Conservation (phyloP, 2,888 invertebrate species). For the Mesodorylaimus sp. region DNA sequence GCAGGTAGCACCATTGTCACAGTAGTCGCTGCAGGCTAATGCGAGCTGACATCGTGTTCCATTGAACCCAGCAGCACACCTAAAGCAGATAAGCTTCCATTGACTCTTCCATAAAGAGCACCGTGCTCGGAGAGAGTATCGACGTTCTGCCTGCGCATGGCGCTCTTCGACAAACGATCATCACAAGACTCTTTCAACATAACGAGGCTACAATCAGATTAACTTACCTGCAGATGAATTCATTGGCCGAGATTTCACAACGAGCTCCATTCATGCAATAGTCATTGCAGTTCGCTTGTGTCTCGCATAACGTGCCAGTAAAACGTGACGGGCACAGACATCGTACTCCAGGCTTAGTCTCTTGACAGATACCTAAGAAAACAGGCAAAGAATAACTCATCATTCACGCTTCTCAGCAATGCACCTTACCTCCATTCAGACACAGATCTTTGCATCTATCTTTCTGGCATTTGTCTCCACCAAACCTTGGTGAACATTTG, state of each 20-base stretch:
- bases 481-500: constrained; percentile 40
- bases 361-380: constrained; percentile 7
- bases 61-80: constrained; percentile 33
- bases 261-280: constrained; percentile 10
- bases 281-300: constrained; percentile 8
- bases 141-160: no score
- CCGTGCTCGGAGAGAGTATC: no score
- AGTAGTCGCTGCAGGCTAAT: constrained; percentile 6
- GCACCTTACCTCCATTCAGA: constrained; percentile 40
- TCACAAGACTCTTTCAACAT: no score
- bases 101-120: no score
- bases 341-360: not conserved
- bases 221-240: not conserved
- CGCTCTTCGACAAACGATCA: no score
- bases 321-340: constrained; percentile 9
- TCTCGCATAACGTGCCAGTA: constrained; percentile 9
- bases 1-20: constrained; percentile 12
- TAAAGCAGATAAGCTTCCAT: constrained; percentile 1
- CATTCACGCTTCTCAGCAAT: not conserved
- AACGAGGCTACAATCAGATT: not conserved
- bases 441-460: constrained; percentile 43
- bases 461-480: constrained; percentile 44
- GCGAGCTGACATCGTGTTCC: constrained; percentile 40
- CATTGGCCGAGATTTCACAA: not conserved
- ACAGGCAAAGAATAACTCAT: not conserved